These are phyloP conservation scores for Ginglymostoma cirratum DNA, from an alignment of 2,113 vertebrate genomes.

Conservation along the genomic window DNA sequence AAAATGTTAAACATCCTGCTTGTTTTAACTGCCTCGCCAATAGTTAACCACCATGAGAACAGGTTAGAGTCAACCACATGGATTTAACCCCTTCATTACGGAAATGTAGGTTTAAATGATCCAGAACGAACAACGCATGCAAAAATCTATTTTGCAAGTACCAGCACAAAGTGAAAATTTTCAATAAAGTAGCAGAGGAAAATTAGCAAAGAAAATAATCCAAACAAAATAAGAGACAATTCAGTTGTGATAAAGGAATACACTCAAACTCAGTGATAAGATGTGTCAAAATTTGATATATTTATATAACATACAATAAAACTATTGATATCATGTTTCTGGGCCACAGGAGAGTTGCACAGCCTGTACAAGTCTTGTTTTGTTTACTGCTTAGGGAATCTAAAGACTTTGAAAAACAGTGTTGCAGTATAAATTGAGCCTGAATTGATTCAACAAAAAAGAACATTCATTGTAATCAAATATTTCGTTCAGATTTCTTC, in stretches of 20 bases:
- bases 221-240: background rate
- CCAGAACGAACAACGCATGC: background rate
- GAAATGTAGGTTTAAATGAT: background rate
- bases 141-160: background rate
- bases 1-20: background rate
- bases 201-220: background rate
- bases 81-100: background rate
- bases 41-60: background rate
- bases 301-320: background rate
- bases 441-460: background rate
- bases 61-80: background rate
- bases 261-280: conserved; percentile 10
- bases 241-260: background rate
- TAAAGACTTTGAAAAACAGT: background rate
- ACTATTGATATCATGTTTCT: background rate
- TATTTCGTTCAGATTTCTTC: background rate
- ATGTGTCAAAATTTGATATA: background rate
- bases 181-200: background rate
- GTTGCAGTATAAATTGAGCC: background rate
- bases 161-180: background rate
- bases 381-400: background rate
- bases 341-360: background rate
- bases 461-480: background rate
- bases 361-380: background rate
- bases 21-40: background rate